Base-by-base conservation (phyloP, 2,888 invertebrate genomes). In the Anoncus sp. region DNA sequence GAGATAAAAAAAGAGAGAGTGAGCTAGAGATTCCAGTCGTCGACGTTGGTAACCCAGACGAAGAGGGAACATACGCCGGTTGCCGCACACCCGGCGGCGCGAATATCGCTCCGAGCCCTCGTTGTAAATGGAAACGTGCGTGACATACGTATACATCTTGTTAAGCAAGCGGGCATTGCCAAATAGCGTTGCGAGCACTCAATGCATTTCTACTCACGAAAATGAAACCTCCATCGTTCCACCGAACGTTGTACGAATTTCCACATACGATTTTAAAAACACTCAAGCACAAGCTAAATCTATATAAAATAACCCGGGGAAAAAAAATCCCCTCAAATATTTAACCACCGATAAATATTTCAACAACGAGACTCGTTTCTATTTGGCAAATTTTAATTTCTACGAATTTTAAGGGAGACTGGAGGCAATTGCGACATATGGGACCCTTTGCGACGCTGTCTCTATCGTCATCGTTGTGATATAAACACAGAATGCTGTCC, bases 51-150 rank as follows among this genome's bases (percentile, higher is more conserved):
- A 60, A 38, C 60, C 40, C 60, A 60, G 31, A 53, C 47, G 69
- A 59, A 75, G 67, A 51, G 47, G 47, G 45, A 63, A 31, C 18
- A 72, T 47, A 24, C 69, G 31, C n/a, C 38, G 69, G 53, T 75
- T 75, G 75, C 69, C 38, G 57, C 62, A 70, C 63, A 75, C 55
- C 67, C 75, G 69, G 67, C 69, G 43, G 47, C 59, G 57, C 18
- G 43, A 71, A 71, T 72, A 72, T 65, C 63, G 24, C 51, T 38
- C 63, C 72, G 38, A 57, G 63, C 57, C 63, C 49, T 49, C 63
- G 63, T 75, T 65, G 59, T 60, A 74, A 60, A 74, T 60, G 67
- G 74, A 49, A 70, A 69, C 63, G 69, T 70, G 75, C 75, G 69
- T 75, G 75, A 75, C 75, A 63, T 70, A 63, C 69, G 63, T 31